A percentile compares a stretch with the other conserved stretches of the same genome.
Evolutionary conservation across 1,140 invertebrate species (phyloP).

Genomic region (Helicoverpa zea): DNA sequence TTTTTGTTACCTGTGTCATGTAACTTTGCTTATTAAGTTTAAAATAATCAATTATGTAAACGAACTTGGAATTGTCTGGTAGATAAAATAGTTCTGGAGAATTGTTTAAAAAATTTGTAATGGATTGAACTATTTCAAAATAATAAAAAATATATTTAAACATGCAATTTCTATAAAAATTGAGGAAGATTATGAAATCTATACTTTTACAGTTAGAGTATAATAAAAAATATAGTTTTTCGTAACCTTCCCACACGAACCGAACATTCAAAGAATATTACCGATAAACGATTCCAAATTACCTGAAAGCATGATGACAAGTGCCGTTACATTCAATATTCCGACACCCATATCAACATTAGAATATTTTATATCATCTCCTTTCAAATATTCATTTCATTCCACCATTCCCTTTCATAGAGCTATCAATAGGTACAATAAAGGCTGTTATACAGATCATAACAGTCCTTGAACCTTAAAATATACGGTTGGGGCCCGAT

Average conservation of each 20-base stretch:
- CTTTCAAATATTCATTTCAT: conserved; percentile 41
- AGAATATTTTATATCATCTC: conserved; percentile 31
- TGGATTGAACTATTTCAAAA: too few relatives aligned
- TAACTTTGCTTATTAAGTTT: not conserved
- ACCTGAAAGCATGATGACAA: conserved; percentile 21
- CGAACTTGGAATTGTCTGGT: not conserved
- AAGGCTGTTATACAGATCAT: conserved; percentile 43
- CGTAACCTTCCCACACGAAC: too few relatives aligned
- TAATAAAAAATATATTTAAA: too few relatives aligned
- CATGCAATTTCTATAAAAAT: too few relatives aligned
- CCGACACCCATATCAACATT: conserved; percentile 24
- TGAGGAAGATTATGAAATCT: too few relatives aligned
- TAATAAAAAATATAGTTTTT: too few relatives aligned
- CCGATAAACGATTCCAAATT: conserved; percentile 12
- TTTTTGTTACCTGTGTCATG: conserved; percentile 13
- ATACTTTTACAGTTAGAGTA: too few relatives aligned
- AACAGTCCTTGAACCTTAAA: conserved; percentile 40
- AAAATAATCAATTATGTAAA: not conserved
- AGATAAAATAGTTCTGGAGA: not conserved
- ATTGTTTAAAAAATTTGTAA: too few relatives aligned
- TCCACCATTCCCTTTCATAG: conserved; percentile 40
- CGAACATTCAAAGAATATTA: not conserved
- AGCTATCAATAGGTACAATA: conserved; percentile 41
- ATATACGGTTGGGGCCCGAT: conserved; percentile 35
- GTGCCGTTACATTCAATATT: conserved; percentile 31